Evolutionary conservation across 2,113 vertebrate species (phyloP).

Genomic region (Cepphus grylle): DNA sequence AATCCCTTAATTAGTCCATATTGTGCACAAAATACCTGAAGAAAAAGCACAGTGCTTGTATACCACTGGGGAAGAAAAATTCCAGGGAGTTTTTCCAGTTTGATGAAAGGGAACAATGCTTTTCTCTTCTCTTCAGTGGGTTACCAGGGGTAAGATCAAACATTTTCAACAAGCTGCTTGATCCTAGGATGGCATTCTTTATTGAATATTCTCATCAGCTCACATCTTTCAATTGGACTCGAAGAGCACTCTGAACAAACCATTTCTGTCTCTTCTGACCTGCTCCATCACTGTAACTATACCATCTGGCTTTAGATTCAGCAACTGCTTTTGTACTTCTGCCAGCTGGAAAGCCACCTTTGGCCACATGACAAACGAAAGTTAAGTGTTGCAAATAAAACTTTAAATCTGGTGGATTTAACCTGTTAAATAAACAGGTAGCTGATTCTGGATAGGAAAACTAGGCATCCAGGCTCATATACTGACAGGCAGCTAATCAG

Average conservation of each 20-base stretch:
- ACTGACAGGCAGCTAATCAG: not conserved
- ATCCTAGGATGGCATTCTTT: not conserved
- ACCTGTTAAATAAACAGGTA: not conserved
- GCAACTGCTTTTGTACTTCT: not conserved
- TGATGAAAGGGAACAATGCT: not conserved
- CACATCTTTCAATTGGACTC: not conserved
- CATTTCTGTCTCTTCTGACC: not conserved
- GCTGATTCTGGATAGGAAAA: not conserved
- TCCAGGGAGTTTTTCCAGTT: not conserved
- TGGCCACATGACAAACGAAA: not conserved
- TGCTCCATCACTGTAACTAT: not conserved
- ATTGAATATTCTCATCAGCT: not conserved
- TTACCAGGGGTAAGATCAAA: not conserved
- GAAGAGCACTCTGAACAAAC: not conserved
- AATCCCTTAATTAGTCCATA: not conserved
- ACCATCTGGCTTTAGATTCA: not conserved
- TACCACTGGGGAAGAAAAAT: not conserved
- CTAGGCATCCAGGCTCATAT: not conserved
- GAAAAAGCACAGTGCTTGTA: not conserved
- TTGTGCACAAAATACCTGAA: not conserved
- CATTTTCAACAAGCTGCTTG: not conserved
- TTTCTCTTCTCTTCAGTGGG: not conserved
- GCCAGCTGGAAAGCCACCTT: not conserved
- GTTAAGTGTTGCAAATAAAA: not conserved
- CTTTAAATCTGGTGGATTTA: not conserved